Conservation (phyloP, 2,113 vertebrate species). For the Sitta europaea region DNA sequence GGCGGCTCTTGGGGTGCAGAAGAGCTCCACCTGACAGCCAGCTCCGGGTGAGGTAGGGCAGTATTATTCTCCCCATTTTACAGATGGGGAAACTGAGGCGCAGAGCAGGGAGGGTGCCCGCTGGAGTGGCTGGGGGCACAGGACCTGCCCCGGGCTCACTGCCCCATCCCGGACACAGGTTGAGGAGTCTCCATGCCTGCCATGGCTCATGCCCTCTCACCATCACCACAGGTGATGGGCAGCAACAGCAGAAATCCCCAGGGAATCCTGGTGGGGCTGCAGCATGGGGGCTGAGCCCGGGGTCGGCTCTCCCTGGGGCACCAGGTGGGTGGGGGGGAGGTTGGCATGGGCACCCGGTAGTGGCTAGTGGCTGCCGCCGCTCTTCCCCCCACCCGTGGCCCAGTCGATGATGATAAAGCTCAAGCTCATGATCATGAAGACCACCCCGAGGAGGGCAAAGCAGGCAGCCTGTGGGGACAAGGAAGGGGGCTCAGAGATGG, state of each 20-base stretch:
- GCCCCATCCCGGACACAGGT: background rate
- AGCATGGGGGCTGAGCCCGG: slow-evolving; percentile 34
- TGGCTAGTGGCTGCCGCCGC: slow-evolving; percentile 85
- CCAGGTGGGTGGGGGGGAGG: background rate
- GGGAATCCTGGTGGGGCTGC: background rate
- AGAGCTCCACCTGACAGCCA: background rate
- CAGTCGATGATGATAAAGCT: slow-evolving; percentile 97
- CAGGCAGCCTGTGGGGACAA: slow-evolving; percentile 79
- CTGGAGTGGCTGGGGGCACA: background rate
- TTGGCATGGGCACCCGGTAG: background rate
- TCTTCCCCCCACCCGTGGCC: slow-evolving; percentile 75
- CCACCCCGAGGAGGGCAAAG: slow-evolving; percentile 87
- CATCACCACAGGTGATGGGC: background rate
- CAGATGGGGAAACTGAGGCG: slow-evolving; percentile 20
- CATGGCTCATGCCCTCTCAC: background rate
- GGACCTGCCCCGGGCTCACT: background rate
- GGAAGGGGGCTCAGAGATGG: background rate
- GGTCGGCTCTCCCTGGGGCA: background rate
- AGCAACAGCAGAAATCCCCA: background rate
- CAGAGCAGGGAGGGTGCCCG: background rate
- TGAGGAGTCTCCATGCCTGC: background rate
- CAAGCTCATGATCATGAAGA: slow-evolving; percentile 97
- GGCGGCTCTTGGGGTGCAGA: background rate
- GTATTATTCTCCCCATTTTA: slow-evolving; percentile 32
- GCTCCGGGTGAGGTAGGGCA: slow-evolving; percentile 46